A percentile compares a stretch with the other conserved stretches of the same genome.
Conservation (phyloP, 2,113 vertebrate genomes). For the Salminus brasiliensis region DNA sequence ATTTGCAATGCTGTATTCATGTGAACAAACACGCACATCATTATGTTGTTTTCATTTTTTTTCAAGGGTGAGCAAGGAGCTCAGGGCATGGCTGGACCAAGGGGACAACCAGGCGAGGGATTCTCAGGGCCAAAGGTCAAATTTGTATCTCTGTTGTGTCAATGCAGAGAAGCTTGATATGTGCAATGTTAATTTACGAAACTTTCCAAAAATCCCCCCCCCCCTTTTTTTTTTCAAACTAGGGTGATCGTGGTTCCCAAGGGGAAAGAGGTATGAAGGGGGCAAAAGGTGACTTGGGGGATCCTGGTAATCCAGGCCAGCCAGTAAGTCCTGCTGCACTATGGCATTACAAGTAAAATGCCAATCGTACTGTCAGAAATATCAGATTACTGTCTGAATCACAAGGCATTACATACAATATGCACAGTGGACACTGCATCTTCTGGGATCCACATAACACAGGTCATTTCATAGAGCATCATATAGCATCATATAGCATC, state of each 20-base stretch:
- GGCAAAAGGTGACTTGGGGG: constrained; percentile 82
- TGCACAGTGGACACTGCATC: too few species aligned
- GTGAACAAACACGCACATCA: neutral
- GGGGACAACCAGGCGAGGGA: constrained; percentile 85
- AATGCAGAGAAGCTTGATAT: neutral
- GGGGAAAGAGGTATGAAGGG: constrained; percentile 86
- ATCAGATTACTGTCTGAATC: too few species aligned
- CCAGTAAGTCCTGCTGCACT: constrained; percentile 70
- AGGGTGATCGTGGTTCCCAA: constrained; percentile 82
- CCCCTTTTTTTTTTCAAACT: constrained; percentile 1
- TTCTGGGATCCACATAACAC: too few species aligned
- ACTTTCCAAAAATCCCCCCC: neutral
- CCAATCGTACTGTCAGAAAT: too few species aligned
- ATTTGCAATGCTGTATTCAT: neutral
- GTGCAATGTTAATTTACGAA: neutral
- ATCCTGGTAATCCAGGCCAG: constrained; percentile 78
- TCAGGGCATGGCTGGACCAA: constrained; percentile 83
- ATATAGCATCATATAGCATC: too few species aligned
- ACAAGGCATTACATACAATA: too few species aligned
- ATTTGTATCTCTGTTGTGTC: neutral
- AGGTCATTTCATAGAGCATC: too few species aligned
- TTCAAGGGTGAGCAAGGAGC: constrained; percentile 84
- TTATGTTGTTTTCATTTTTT: neutral
- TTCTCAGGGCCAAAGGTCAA: constrained; percentile 84
- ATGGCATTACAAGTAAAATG: neutral